Evolutionary conservation across 2,888 invertebrate species (phyloP).

Genomic region (Clanis bilineata): DNA sequence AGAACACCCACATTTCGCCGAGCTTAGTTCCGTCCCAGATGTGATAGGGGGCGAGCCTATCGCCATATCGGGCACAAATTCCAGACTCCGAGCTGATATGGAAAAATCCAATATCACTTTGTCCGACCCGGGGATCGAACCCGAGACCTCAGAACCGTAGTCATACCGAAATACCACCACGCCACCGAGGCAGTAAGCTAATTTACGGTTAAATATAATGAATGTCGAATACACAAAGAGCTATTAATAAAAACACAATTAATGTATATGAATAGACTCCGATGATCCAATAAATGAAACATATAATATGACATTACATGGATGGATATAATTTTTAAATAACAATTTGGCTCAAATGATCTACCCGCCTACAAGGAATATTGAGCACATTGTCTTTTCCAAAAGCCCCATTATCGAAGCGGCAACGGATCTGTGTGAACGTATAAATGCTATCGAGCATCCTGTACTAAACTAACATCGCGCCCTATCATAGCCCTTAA

Average conservation of each 20-base stretch:
- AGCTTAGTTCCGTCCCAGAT: not conserved
- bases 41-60: too few species aligned
- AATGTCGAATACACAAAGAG: not conserved
- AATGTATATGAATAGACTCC: conserved; percentile 19
- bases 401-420: conserved; percentile 35
- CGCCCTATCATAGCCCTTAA: conserved; percentile 43
- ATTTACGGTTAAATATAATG: not conserved
- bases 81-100: too few species aligned
- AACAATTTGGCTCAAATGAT: conserved; percentile 39
- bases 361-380: conserved; percentile 30
- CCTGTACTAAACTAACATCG: conserved; percentile 42
- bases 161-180: too few species aligned
- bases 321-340: conserved; percentile 37
- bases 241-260: conserved; percentile 23
- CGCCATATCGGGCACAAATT: too few species aligned
- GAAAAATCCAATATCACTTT: too few species aligned
- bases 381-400: conserved; percentile 68
- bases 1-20: not conserved
- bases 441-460: conserved; percentile 46
- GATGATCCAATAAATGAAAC: conserved; percentile 20
- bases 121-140: too few species aligned
- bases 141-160: too few species aligned
- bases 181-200: not conserved
- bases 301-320: conserved; percentile 31
- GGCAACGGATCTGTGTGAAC: conserved; percentile 39